These are phyloP conservation scores for Sebastes oblongus DNA, from an alignment of 2,797 vertebrate species.

Conservation along the genomic window DNA sequence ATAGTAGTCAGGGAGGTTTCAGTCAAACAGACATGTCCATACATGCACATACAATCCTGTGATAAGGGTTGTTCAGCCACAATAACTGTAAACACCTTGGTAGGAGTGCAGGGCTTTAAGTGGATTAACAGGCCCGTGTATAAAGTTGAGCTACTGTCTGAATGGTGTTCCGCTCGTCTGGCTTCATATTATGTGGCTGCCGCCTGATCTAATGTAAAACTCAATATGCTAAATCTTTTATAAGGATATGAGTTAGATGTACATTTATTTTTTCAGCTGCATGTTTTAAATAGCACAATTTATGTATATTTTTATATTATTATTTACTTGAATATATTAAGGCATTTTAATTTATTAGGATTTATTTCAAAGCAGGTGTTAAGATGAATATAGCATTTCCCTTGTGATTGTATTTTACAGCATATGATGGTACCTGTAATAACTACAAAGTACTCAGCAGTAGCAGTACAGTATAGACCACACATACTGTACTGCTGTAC, in stretches of 20 bases:
- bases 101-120: no score
- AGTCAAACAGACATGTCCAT: background rate
- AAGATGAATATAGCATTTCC: background rate
- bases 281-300: background rate
- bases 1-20: no score
- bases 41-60: background rate
- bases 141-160: background rate
- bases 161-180: background rate
- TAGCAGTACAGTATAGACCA: background rate
- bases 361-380: background rate
- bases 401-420: background rate
- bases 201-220: background rate
- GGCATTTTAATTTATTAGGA: background rate
- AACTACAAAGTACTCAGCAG: background rate
- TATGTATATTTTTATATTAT: background rate
- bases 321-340: background rate
- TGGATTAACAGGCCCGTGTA: background rate
- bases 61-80: background rate
- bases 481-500: background rate
- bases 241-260: background rate
- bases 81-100: background rate
- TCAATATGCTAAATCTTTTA: background rate
- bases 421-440: background rate
- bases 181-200: background rate
- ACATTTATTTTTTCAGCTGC: background rate